Percentiles rank a stretch among this genome's conserved stretches.
Conservation (phyloP, 2,888 invertebrate genomes). For the Synanthedon formicaeformis region DNA sequence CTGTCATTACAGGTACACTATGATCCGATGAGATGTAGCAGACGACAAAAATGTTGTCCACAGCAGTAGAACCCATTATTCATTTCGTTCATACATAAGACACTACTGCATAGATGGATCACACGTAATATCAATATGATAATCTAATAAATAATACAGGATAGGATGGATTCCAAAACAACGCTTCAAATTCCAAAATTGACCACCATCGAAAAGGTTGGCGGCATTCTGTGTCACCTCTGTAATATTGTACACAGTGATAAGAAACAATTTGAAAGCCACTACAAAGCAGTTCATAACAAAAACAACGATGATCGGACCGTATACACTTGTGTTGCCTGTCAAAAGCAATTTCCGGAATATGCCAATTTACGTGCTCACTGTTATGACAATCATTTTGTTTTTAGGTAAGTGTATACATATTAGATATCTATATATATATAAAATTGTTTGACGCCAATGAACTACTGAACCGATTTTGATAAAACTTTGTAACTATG, state of each 20-base stretch:
- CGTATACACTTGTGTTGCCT: conserved; percentile 70
- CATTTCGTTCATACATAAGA: conserved; percentile 35
- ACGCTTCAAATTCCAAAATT: conserved; percentile 18
- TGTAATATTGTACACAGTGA: conserved; percentile 62
- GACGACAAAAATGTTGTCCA: conserved; percentile 22
- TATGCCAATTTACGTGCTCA: conserved; percentile 72
- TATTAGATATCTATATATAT: no score
- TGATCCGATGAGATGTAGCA: conserved; percentile 41
- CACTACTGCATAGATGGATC: conserved; percentile 43
- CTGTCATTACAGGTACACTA: conserved; percentile 9
- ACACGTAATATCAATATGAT: conserved; percentile 26
- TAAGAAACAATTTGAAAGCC: conserved; percentile 66
- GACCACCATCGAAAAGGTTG: conserved; percentile 50
- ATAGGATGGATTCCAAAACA: conserved; percentile 14
- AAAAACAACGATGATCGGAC: conserved; percentile 19
- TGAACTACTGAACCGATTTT: no score
- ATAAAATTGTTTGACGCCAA: no score
- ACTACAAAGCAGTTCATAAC: conserved; percentile 53
- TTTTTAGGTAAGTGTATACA: conserved; percentile 7
- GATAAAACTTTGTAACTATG: no score
- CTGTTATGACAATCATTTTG: conserved; percentile 68
- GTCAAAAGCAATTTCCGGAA: conserved; percentile 61
- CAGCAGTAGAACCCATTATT: conserved; percentile 39
- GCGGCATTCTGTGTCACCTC: conserved; percentile 71
- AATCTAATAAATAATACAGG: conserved; percentile 3